A percentile compares a stretch with the other conserved stretches of the same genome.
Evolutionary conservation across 2,113 vertebrate genomes (phyloP).

Genomic region (Oplegnathus fasciatus): DNA sequence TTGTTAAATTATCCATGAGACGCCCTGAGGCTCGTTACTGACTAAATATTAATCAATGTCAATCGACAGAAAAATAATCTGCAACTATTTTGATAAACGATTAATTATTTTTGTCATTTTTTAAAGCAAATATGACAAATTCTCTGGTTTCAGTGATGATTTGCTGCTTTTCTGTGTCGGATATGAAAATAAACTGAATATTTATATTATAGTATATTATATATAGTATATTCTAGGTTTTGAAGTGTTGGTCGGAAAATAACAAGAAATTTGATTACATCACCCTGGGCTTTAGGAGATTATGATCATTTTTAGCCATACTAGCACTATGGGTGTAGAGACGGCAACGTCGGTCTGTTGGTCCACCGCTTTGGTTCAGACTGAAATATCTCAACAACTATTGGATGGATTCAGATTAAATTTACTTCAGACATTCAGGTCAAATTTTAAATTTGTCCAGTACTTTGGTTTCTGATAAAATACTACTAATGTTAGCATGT

Average conservation of each 20-base stretch:
- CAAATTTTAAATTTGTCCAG: too few species aligned
- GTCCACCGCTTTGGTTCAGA: too few species aligned
- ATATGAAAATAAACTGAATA: background rate
- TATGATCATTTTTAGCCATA: background rate
- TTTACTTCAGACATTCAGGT: too few species aligned
- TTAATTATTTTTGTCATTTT: background rate
- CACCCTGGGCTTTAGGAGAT: background rate
- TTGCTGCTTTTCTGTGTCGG: background rate
- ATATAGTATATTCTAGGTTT: too few species aligned
- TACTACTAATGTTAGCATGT: too few species aligned
- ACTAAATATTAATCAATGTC: background rate
- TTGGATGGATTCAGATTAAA: too few species aligned
- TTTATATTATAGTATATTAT: too few species aligned
- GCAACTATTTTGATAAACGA: background rate
- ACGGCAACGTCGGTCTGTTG: background rate
- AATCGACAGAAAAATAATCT: background rate
- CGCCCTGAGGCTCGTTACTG: background rate
- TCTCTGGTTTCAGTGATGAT: background rate
- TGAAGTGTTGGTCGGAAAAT: background rate
- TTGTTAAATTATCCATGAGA: background rate
- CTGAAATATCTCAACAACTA: too few species aligned
- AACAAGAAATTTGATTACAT: background rate
- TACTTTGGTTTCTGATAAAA: too few species aligned
- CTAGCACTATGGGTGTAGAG: background rate
- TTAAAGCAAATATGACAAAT: background rate